A percentile compares a stretch with the other conserved stretches of the same genome.
These are phyloP conservation scores for Phalloptychus januarius DNA, from an alignment of 2,797 vertebrate genomes.

Conservation along the genomic window DNA sequence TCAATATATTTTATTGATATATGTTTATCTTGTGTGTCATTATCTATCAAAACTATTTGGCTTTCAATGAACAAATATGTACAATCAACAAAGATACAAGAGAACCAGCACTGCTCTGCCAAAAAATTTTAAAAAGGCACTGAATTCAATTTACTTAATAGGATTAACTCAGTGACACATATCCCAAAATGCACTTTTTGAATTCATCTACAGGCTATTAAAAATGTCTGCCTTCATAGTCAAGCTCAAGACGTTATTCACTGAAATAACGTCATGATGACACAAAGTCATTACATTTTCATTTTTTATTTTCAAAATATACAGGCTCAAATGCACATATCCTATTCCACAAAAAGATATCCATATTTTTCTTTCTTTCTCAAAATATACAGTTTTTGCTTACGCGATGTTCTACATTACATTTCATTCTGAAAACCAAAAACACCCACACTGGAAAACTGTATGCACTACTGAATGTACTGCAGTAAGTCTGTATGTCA, in stretches of 20 bases:
- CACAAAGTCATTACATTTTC: not conserved
- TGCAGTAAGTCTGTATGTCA: constrained; percentile 14
- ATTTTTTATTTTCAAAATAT: constrained; percentile 40
- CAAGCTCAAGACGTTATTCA: not conserved
- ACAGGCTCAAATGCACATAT: constrained; percentile 49
- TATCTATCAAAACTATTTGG: not conserved
- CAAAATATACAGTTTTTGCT: constrained; percentile 33
- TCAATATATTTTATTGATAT: not conserved
- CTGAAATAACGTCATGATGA: not conserved
- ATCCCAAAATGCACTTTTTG: not conserved
- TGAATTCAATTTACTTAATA: not conserved
- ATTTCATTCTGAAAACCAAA: constrained; percentile 43
- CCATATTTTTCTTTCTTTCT: not conserved
- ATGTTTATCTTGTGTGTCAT: not conserved
- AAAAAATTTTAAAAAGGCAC: not conserved
- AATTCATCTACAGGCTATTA: not conserved
- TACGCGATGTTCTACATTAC: constrained; percentile 38
- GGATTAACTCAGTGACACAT: not conserved
- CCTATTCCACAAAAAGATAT: constrained; percentile 21
- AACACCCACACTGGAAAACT: constrained; percentile 49
- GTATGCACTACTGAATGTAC: constrained; percentile 19
- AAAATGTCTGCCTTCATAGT: not conserved
- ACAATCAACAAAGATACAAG: not conserved
- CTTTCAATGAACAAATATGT: not conserved
- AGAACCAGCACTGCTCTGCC: not conserved